Evolutionary conservation across 2,797 vertebrate species (phyloP), one percentile per base, ranked within the genome.

Genomic region (Esox lucius): DNA sequence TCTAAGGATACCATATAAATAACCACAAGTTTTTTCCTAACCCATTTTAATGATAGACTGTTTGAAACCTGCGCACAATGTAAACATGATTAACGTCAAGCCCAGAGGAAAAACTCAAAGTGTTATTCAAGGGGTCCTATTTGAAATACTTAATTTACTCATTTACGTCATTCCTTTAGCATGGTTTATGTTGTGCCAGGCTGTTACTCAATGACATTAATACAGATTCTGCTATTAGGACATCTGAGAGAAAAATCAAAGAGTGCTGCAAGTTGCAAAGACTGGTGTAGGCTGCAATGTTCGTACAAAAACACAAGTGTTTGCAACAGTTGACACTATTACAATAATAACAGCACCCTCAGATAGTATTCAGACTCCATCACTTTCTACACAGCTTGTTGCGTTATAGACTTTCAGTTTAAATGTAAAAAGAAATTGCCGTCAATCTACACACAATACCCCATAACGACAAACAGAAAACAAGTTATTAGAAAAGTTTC

Each of bases 41-140:
- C 46, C n/a, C 33, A 42, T 48, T 73, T 64, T 73, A 65, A 39
- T 61, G 61, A 67, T 72, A 56, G 70, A 67, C 48, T 42, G 15
- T 70, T 71, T 70, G n/a, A 65, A 56, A 59, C 26, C 42, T 64
- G 71, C 66, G 59, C 65, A 35, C 22, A 73, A 46, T 33, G 78
- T 70, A 76, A 80, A 70, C 56, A 73, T 72, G 71, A 70, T 70
- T 72, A 76, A 46, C 17, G 31, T 79, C 70, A 70, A 48, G 48
- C 26, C 67, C 51, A 73, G 70, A 68, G 74, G 78, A 70, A 70
- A 75, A 75, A 26, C 39, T 24, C 28, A 48, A 31, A 28, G 46
- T 62, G 48, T 67, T 71, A 31, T 24, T 70, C 42, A 72, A 31
- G 4, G 26, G 19, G 48, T 56, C 28, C 49, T 56, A 68, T 53